Evolutionary conservation across 2,888 invertebrate species (phyloP), one percentile per base, ranked within the genome.

Genomic region (Agriopis marginaria): DNA sequence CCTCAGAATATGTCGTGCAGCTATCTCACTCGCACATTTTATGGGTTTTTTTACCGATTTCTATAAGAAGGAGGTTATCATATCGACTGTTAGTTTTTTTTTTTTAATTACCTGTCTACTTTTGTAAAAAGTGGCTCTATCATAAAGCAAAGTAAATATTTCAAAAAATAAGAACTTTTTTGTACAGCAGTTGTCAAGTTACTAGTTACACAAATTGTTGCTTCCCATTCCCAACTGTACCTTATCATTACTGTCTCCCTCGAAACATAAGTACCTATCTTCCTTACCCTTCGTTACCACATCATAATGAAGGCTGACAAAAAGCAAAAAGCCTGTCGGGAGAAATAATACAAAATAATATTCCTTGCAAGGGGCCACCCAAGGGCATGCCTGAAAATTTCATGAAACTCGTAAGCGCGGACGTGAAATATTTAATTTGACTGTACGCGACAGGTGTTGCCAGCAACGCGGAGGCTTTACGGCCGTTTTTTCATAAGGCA

Each of bases 391-490:
- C 49, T 71, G 59, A 71, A 72, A 68, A 62, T 69, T 72, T 73
- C 64, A 69, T 56, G 54, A 68, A 49, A 55, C 63, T 32, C 51
- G 49, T 62, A 45, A 56, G 60, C 70, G 58, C 56, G n/a, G 47
- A 44, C 56, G 56, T 72, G 61, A 73, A 75, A 79, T 79, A 73
- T 75, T 77, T 72, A 80, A 78, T 78, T 73, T 76, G 62, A 72
- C 59, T 54, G 55, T 55, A 49, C 66, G 14, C 42, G 68, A 14
- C 65, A 73, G 73, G 70, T 75, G 73, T 42, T 53, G 39, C 66
- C 58, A 62, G 44, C 55, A 32, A 40, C 59, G 40, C 62, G 23
- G 60, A 23, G 51, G 59, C 50, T 73, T 73, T 71, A 63, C 59
- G 61, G 23, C 45, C 66, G 53, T 68, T 66, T 66, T 71, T 67